Conservation (phyloP, 2,113 vertebrate genomes). For the Sinocyclocheilus maitianheensis region DNA sequence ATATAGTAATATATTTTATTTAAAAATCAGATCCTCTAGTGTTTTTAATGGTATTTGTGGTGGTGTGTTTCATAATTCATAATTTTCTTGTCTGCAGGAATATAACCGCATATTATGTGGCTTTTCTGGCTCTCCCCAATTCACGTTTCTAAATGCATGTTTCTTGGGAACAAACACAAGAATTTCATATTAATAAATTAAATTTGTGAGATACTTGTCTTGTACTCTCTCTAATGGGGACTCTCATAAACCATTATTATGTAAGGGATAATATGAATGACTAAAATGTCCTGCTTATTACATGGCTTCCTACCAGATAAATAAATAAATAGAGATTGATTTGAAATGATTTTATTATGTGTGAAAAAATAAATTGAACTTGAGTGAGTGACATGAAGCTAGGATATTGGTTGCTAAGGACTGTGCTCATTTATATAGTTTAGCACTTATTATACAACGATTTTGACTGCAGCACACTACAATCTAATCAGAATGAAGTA, state of each 20-base stretch:
- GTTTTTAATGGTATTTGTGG: neutral
- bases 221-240: neutral
- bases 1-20: too few relatives aligned
- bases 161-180: neutral
- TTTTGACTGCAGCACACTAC: neutral
- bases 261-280: neutral
- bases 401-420: neutral
- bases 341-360: neutral
- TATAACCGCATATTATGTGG: neutral
- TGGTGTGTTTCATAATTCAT: too few relatives aligned
- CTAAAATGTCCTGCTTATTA: neutral
- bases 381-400: neutral
- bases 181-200: neutral
- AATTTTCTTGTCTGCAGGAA: neutral
- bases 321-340: conserved; percentile 12
- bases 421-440: neutral
- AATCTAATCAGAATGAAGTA: neutral
- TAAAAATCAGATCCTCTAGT: neutral
- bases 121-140: neutral
- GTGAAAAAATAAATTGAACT: neutral
- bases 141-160: neutral
- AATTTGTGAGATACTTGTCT: neutral
- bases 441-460: neutral
- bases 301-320: neutral
- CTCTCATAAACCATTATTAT: conserved; percentile 4